Evolutionary conservation across 2,113 vertebrate species (phyloP).

Genomic region (Perognathus longimembris): DNA sequence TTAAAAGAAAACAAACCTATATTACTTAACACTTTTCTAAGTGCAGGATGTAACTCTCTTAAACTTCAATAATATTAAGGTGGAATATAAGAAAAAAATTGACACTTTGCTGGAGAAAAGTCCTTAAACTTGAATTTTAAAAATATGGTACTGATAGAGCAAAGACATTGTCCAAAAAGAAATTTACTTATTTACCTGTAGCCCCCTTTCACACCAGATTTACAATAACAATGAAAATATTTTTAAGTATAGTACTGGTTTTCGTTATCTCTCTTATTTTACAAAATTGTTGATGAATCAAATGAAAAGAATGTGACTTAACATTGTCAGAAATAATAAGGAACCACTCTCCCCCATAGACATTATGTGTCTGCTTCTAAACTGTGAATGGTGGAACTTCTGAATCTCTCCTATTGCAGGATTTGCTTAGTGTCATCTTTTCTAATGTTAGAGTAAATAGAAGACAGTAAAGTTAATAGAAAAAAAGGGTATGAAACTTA

Average conservation of each 20-base stretch:
- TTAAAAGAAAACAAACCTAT: neutral
- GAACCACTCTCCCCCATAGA: neutral
- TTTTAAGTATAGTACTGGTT: neutral
- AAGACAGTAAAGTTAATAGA: neutral
- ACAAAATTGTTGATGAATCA: slow-evolving; percentile 12
- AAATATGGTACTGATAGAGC: neutral
- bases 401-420: neutral
- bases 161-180: too few species aligned
- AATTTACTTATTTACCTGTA: too few species aligned
- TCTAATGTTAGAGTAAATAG: neutral
- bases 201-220: too few species aligned
- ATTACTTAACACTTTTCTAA: neutral
- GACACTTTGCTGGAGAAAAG: neutral
- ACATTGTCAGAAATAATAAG: neutral
- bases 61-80: neutral
- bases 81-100: neutral
- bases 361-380: neutral
- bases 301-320: neutral
- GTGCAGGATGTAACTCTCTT: neutral
- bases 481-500: slow-evolving; percentile 11
- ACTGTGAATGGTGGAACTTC: neutral
- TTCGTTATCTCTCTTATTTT: neutral
- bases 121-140: neutral
- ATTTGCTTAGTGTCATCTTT: slow-evolving; percentile 16
- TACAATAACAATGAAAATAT: too few species aligned